Evolutionary conservation across 2,888 invertebrate species (phyloP).

Genomic region (Erebia epiphron): DNA sequence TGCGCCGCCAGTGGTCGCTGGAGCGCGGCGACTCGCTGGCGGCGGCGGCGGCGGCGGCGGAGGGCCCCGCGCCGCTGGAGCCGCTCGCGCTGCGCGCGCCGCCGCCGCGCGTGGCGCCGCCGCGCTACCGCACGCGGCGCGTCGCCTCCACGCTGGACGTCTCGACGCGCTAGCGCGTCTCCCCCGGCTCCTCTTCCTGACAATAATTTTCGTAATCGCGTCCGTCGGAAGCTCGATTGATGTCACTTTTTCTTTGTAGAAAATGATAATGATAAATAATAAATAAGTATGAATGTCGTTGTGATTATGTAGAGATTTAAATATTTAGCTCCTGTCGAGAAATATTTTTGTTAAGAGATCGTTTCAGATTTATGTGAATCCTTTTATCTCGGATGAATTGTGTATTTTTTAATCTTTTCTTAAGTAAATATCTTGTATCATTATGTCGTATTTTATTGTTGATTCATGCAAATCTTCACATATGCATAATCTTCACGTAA

Average conservation of each 20-base stretch:
- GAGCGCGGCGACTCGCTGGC: constrained; percentile 68
- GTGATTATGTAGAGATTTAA: constrained; percentile 41
- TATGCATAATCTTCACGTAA: background rate
- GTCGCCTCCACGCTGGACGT: constrained; percentile 39
- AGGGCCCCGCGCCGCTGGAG: constrained; percentile 39
- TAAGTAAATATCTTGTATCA: constrained; percentile 53
- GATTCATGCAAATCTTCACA: background rate
- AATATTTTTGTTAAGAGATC: constrained; percentile 55
- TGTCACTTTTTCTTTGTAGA: constrained; percentile 45
- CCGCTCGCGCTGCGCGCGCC: constrained; percentile 44
- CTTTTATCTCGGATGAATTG: constrained; percentile 59
- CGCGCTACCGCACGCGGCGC: constrained; percentile 58
- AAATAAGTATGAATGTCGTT: constrained; percentile 41
- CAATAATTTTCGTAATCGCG: constrained; percentile 70
- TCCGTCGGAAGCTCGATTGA: constrained; percentile 32
- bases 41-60: constrained; percentile 59
- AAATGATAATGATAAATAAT: too few relatives aligned
- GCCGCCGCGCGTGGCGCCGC: constrained; percentile 39
- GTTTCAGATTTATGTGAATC: constrained; percentile 48
- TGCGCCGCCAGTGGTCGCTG: constrained; percentile 73
- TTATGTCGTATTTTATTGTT: constrained; percentile 25
- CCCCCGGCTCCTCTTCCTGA: constrained; percentile 46
- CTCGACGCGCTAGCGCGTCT: constrained; percentile 23
- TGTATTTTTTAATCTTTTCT: constrained; percentile 67
- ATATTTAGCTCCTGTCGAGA: constrained; percentile 42